Percentiles rank a stretch among this genome's conserved stretches.
Conservation (phyloP, 2,797 vertebrate genomes). For the Paguma larvata region DNA sequence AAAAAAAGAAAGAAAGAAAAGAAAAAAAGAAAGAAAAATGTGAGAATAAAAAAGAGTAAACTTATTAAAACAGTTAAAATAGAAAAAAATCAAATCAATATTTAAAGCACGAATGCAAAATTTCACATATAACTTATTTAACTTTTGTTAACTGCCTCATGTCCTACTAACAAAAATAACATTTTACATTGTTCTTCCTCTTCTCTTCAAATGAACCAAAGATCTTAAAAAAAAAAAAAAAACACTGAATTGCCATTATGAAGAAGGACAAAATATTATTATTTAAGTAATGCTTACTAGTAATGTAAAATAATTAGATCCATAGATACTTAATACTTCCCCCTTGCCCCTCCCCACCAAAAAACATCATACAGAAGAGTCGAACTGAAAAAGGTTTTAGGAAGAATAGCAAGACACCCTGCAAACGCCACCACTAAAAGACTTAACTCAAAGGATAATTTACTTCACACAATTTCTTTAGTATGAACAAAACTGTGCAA, state of each 20-base stretch:
- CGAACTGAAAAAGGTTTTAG: background rate
- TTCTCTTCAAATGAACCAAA: conserved; percentile 22
- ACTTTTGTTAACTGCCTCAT: background rate
- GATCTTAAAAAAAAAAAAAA: background rate
- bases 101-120: conserved; percentile 32
- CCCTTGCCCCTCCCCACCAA: background rate
- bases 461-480: background rate
- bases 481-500: background rate
- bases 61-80: background rate
- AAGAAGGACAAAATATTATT: conserved; percentile 29
- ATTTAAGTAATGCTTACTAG: conserved; percentile 40
- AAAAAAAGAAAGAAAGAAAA: background rate
- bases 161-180: background rate
- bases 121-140: background rate
- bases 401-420: conserved; percentile 11
- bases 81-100: conserved; percentile 38
- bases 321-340: background rate
- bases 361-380: background rate
- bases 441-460: background rate
- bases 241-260: background rate
- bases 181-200: conserved; percentile 5
- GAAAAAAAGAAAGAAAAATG: background rate
- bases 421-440: background rate
- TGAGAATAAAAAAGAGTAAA: background rate
- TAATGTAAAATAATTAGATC: conserved; percentile 38